These are phyloP conservation scores for Pollachius pollachius DNA, from an alignment of 2,113 vertebrate genomes.

Conservation along the genomic window DNA sequence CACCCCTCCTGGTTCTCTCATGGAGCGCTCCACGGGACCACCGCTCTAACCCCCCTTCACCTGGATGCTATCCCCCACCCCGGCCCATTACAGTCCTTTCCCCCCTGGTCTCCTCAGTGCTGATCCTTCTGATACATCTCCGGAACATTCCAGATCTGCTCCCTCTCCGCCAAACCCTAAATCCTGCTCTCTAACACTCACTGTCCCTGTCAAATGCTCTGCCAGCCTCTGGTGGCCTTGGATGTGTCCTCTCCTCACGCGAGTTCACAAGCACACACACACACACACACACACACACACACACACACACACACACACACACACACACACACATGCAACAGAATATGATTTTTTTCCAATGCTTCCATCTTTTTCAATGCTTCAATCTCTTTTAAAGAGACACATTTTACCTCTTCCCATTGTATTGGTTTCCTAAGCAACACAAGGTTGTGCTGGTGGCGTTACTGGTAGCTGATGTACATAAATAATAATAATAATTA, in stretches of 20 bases:
- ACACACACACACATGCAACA: not conserved
- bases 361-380: too few species aligned
- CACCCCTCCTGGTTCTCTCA: not conserved
- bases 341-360: too few species aligned
- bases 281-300: constrained; percentile 3
- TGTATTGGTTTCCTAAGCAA: too few species aligned
- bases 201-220: constrained; percentile 5
- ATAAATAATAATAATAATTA: too few species aligned
- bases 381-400: too few species aligned
- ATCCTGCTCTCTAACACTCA: constrained; percentile 30
- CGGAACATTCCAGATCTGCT: constrained; percentile 37
- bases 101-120: constrained; percentile 44
- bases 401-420: too few species aligned
- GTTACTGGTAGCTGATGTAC: too few species aligned
- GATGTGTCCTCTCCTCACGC: not conserved
- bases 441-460: too few species aligned
- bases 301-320: not conserved
- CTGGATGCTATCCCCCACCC: not conserved
- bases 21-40: not conserved
- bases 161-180: constrained; percentile 21
- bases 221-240: not conserved
- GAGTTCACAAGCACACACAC: not conserved
- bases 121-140: constrained; percentile 53
- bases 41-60: not conserved
- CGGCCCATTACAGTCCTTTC: constrained; percentile 23